These are phyloP conservation scores for Peromyscus polionotus DNA, from an alignment of 2,113 vertebrate genomes.

Conservation along the genomic window DNA sequence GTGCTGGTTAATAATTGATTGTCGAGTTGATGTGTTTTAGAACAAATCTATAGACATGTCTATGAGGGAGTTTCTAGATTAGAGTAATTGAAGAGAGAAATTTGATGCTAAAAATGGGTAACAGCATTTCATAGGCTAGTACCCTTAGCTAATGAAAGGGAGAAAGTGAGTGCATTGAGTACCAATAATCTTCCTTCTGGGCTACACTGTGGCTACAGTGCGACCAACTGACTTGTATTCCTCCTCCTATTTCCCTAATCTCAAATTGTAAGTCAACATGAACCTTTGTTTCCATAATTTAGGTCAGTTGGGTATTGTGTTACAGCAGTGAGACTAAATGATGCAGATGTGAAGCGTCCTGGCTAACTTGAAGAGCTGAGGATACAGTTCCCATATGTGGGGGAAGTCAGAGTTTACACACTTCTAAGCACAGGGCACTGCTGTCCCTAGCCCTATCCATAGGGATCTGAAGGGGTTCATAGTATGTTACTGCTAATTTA, in stretches of 20 bases:
- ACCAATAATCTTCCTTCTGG: background rate
- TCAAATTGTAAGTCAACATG: background rate
- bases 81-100: background rate
- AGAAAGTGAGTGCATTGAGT: background rate
- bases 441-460: background rate
- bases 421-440: background rate
- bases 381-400: background rate
- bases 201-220: background rate
- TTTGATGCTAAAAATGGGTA: background rate
- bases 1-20: background rate
- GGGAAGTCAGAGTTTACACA: background rate
- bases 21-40: background rate
- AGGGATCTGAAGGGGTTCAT: background rate
- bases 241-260: background rate
- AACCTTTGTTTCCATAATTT: background rate
- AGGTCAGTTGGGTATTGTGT: background rate
- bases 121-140: no score
- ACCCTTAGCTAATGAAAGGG: background rate
- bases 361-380: background rate
- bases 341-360: background rate
- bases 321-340: background rate
- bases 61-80: background rate
- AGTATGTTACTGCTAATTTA: background rate
- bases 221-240: no score
- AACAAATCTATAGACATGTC: background rate